Percentiles rank a stretch among this genome's conserved stretches.
Evolutionary conservation across 2,888 invertebrate species (phyloP).

Genomic region (Apotomis capreana): DNA sequence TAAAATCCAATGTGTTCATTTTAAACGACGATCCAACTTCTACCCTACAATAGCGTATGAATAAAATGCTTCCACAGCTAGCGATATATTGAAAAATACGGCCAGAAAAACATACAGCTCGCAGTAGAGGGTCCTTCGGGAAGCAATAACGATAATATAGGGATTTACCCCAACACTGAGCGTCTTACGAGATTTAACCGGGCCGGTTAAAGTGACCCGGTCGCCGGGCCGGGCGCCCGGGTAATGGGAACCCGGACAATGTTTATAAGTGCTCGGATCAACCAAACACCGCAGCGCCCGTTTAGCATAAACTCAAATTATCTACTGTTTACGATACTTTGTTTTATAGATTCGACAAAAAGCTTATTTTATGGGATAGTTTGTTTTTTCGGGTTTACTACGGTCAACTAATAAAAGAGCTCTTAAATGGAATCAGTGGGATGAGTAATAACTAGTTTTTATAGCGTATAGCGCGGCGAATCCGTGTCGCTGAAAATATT

Average conservation of each 20-base stretch:
- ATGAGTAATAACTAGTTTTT: slow-evolving; percentile 18
- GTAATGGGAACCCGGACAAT: slow-evolving; percentile 50
- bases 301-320: slow-evolving; percentile 70
- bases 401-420: slow-evolving; percentile 23
- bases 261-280: slow-evolving; percentile 67
- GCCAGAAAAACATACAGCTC: slow-evolving; percentile 58
- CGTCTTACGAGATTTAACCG: slow-evolving; percentile 71
- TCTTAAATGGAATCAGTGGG: slow-evolving; percentile 10
- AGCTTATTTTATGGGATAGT: slow-evolving; percentile 34
- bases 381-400: slow-evolving; percentile 22
- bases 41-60: neutral
- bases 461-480: neutral
- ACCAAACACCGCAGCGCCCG: slow-evolving; percentile 58
- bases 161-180: slow-evolving; percentile 66
- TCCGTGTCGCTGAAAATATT: neutral
- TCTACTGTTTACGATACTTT: slow-evolving; percentile 51
- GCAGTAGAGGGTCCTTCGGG: slow-evolving; percentile 55
- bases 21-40: neutral
- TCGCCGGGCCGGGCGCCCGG: slow-evolving; percentile 46
- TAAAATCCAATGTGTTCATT: neutral
- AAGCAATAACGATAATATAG: slow-evolving; percentile 71
- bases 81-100: slow-evolving; percentile 54
- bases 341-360: slow-evolving; percentile 48
- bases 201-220: slow-evolving; percentile 53
- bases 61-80: slow-evolving; percentile 42